phyloP scores from a whole-genome alignment of 1,140 invertebrate genomes.

The Drosophila serrata region DNA sequence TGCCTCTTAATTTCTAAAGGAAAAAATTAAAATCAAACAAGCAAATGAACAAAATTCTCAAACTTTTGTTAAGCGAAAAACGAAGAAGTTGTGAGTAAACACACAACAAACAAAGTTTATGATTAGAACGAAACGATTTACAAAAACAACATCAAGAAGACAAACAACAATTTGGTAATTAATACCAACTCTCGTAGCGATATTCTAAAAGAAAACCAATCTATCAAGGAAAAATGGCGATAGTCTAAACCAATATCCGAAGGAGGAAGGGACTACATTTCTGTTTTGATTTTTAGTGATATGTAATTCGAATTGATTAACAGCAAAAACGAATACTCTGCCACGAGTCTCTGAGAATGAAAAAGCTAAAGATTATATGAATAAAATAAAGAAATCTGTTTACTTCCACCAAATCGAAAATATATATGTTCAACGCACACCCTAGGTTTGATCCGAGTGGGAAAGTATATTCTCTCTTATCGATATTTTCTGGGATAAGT shows the following conservation, averaged over 20 bases:
- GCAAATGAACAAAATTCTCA: constrained; percentile 46
- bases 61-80: constrained; percentile 63
- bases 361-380: constrained; percentile 71
- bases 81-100: constrained; percentile 25
- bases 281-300: constrained; percentile 80
- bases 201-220: constrained; percentile 77
- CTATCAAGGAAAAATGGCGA: constrained; percentile 45
- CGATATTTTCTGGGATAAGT: background rate
- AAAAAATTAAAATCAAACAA: constrained; percentile 27
- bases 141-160: constrained; percentile 44
- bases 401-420: constrained; percentile 68
- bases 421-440: background rate
- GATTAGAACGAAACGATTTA: constrained; percentile 46
- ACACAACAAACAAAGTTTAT: constrained; percentile 28
- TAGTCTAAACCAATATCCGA: constrained; percentile 32
- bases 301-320: constrained; percentile 64
- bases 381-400: constrained; percentile 83
- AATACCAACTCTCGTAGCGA: constrained; percentile 72
- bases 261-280: constrained; percentile 36
- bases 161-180: constrained; percentile 58
- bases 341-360: constrained; percentile 71
- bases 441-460: constrained; percentile 2
- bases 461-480: background rate
- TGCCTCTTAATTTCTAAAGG: constrained; percentile 47
- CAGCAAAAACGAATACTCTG: constrained; percentile 63